These are phyloP conservation scores for Lasiurus cinereus DNA, from an alignment of 2,113 vertebrate genomes.

Conservation along the genomic window DNA sequence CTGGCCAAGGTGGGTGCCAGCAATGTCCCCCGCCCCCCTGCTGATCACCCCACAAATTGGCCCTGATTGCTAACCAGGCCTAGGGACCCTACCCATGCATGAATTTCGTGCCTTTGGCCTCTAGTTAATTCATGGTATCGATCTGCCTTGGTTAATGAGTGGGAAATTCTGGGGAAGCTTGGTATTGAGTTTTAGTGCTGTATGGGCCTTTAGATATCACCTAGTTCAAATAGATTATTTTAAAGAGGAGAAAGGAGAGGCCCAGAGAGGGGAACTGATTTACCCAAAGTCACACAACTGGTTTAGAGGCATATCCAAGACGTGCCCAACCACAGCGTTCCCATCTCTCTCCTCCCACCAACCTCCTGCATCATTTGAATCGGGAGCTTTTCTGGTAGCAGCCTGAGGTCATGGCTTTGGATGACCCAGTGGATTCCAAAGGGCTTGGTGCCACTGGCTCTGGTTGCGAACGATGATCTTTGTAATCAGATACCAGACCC, in stretches of 20 bases:
- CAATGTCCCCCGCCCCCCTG: too few species aligned
- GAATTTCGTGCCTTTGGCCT: too few species aligned
- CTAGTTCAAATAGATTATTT: background rate
- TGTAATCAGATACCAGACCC: slow-evolving; percentile 53
- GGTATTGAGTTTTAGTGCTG: background rate
- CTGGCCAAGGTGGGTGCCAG: too few species aligned
- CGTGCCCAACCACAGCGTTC: background rate
- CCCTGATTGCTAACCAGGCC: too few species aligned
- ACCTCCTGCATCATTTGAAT: background rate
- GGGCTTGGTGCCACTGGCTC: background rate
- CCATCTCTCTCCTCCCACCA: background rate
- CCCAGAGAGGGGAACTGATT: background rate
- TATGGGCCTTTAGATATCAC: background rate
- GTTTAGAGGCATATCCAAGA: background rate
- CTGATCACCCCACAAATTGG: too few species aligned
- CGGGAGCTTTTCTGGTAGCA: slow-evolving; percentile 33
- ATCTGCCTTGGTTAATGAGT: background rate
- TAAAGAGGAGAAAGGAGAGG: slow-evolving; percentile 3
- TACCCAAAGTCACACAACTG: slow-evolving; percentile 3
- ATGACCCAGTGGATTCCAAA: background rate
- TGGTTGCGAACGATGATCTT: slow-evolving; percentile 35
- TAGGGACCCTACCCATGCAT: too few species aligned
- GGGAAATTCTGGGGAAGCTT: background rate
- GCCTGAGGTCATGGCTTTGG: background rate
- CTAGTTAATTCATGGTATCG: background rate